Evolutionary conservation across 2,888 invertebrate genomes (phyloP).

Genomic region (Tachina grossa): DNA sequence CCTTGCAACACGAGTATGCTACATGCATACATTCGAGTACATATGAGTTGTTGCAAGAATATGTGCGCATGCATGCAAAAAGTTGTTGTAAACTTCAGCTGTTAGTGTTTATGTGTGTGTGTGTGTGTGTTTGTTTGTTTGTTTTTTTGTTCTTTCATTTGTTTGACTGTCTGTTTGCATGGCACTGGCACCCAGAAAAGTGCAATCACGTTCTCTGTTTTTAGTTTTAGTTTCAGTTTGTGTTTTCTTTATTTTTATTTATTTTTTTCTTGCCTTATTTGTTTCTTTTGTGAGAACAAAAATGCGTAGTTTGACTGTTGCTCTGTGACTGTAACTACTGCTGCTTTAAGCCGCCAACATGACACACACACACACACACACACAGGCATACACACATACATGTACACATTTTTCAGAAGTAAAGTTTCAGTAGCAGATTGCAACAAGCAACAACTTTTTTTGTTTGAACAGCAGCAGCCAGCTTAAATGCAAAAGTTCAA

Average conservation of each 20-base stretch:
- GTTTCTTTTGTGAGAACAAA: constrained; percentile 41
- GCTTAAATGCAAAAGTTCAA: constrained; percentile 69
- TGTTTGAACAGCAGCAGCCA: constrained; percentile 59
- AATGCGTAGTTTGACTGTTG: constrained; percentile 62
- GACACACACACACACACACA: constrained; percentile 24
- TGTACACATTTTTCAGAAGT: background rate
- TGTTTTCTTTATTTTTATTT: constrained; percentile 10
- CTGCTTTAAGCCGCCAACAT: constrained; percentile 56
- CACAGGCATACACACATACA: background rate
- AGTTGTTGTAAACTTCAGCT: constrained; percentile 63
- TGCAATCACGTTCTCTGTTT: constrained; percentile 67
- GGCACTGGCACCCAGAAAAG: constrained; percentile 69
- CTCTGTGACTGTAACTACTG: constrained; percentile 41
- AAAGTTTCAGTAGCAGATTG: constrained; percentile 50
- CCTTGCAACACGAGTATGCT: constrained; percentile 47
- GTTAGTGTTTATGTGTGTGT: constrained; percentile 29
- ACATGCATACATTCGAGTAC: background rate
- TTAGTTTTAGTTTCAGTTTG: constrained; percentile 32
- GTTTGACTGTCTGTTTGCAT: constrained; percentile 33
- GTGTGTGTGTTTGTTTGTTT: constrained; percentile 30
- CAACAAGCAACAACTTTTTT: constrained; percentile 43
- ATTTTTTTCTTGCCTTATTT: constrained; percentile 7
- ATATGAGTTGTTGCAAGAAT: constrained; percentile 11
- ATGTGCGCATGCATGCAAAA: constrained; percentile 22
- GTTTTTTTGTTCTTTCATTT: constrained; percentile 29